Conservation (phyloP, 2,113 vertebrate genomes). For the Clinocottus analis region DNA sequence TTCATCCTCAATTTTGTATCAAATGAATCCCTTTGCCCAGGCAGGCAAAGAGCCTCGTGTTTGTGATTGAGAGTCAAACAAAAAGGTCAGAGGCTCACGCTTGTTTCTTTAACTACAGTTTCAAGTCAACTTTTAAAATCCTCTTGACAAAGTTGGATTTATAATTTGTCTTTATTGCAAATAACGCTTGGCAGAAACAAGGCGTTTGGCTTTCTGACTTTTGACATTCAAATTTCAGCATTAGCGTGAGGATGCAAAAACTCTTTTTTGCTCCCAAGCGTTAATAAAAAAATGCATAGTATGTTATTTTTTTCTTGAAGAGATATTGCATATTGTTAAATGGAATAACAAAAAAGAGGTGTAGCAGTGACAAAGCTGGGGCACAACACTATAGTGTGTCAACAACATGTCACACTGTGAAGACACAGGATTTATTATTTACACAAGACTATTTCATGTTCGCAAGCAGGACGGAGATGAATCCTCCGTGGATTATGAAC, state of each 20-base stretch:
- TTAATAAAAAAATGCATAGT: neutral
- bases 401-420: neutral
- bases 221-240: slow-evolving; percentile 6
- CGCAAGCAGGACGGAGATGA: neutral
- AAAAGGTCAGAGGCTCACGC: neutral
- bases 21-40: slow-evolving; percentile 21
- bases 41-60: slow-evolving; percentile 34
- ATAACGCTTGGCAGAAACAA: neutral
- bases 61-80: slow-evolving; percentile 12
- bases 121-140: slow-evolving; percentile 20
- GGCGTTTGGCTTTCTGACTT: slow-evolving; percentile 25
- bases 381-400: neutral
- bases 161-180: neutral
- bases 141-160: neutral
- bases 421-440: slow-evolving; percentile 10
- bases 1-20: slow-evolving; percentile 51
- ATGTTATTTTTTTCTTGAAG: neutral
- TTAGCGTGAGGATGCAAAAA: neutral
- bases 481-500: slow-evolving; percentile 6
- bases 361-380: neutral
- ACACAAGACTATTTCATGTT: slow-evolving; percentile 22
- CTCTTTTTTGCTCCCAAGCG: neutral
- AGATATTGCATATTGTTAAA: neutral
- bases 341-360: neutral
- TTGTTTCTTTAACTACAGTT: neutral